Conservation (phyloP, 2,888 invertebrate genomes). For the Catocala fraxini region DNA sequence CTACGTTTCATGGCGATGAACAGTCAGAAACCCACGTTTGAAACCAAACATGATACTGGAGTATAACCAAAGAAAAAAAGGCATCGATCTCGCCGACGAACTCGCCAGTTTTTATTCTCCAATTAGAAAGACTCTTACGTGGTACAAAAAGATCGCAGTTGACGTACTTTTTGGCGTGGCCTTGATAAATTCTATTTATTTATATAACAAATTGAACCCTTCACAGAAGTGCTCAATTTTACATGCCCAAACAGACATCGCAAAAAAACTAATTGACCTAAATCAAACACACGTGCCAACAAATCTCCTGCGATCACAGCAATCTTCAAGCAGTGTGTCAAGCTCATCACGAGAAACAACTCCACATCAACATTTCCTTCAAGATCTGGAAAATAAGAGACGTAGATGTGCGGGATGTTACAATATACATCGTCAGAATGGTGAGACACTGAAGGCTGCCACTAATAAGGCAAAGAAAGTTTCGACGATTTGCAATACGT, state of each 20-base stretch:
- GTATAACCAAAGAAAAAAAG: constrained; percentile 29
- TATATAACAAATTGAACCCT: constrained; percentile 15
- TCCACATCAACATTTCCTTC: constrained; percentile 25
- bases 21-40: constrained; percentile 6
- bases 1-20: constrained; percentile 32
- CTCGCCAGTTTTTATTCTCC: constrained; percentile 25
- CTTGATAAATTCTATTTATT: constrained; percentile 18
- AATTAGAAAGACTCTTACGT: constrained; percentile 18
- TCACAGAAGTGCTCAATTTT: constrained; percentile 21
- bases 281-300: constrained; percentile 15
- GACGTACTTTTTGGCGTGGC: constrained; percentile 22
- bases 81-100: constrained; percentile 32
- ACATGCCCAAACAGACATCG: constrained; percentile 17
- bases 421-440: constrained; percentile 4
- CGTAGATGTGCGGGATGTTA: constrained; percentile 10
- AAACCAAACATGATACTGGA: constrained; percentile 28
- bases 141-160: constrained; percentile 25
- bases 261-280: constrained; percentile 19
- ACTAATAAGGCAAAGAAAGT: constrained; percentile 29
- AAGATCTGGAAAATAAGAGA: constrained; percentile 24
- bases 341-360: constrained; percentile 12
- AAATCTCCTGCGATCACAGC: constrained; percentile 8
- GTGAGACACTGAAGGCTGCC: constrained; percentile 22
- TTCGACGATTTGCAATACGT: constrained; percentile 18
- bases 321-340: constrained; percentile 10